Conservation (phyloP, 2,888 invertebrate genomes). For the Apamea anceps region DNA sequence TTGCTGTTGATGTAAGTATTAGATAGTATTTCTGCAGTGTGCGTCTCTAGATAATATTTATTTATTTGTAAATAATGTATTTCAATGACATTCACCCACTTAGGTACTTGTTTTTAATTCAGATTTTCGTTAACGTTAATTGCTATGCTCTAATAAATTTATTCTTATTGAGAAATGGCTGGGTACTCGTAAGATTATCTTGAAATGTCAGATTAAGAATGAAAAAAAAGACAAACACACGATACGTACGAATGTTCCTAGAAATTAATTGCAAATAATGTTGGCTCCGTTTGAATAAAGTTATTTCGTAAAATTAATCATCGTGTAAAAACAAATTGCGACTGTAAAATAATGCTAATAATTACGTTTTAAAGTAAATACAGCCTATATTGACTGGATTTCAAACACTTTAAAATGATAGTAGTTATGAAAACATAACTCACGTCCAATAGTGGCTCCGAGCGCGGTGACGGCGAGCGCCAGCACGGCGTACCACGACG, state of each 20-base stretch:
- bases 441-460: constrained; percentile 86
- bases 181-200: background rate
- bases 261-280: background rate
- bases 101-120: background rate
- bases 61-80: background rate
- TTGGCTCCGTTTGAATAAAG: background rate
- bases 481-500: constrained; percentile 82
- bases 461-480: constrained; percentile 84
- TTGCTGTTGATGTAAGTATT: background rate
- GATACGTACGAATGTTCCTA: background rate
- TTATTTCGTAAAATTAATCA: background rate
- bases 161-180: background rate
- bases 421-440: constrained; percentile 73
- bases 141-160: constrained; percentile 2
- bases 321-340: background rate
- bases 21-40: constrained; percentile 5
- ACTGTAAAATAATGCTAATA: background rate
- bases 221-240: background rate
- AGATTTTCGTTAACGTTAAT: constrained; percentile 10
- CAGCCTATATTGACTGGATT: background rate
- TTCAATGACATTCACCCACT: background rate
- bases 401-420: constrained; percentile 7
- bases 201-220: background rate
- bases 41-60: background rate
- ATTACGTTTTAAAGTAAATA: background rate